Evolutionary conservation across 37 sponge, comb jelly and placozoan species (phyloP), one percentile per base, ranked within the genome.

Genomic region (Chondrilla cf. caribensis): DNA sequence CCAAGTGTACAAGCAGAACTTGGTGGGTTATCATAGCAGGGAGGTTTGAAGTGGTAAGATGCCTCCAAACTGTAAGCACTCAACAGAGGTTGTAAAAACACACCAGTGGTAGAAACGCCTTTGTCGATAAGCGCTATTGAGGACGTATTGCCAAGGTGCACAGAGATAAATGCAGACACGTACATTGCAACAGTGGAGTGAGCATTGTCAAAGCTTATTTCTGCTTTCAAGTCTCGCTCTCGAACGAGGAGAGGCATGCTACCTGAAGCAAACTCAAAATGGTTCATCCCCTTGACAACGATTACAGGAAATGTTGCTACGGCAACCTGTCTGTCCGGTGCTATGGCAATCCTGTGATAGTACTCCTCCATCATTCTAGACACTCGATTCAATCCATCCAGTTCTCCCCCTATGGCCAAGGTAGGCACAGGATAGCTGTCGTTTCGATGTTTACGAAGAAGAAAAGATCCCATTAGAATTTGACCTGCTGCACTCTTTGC

Each of bases 311-410:
- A 94, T 22, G 14, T 58, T 37, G n/a, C 18, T 17, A 75, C 38
- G n/a, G 82, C 75, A 21, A 14, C 62, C 4, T 79, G 18, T 35
- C 24, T 22, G 31, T 44, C 44, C 4, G 33, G 21, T 37, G 58
- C 80, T 5, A 17, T 33, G 18, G 77, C 37, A 18, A 93, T 80
- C 0, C 84, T 71, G 39, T 89, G 89, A 55, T 83, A 85, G 60
- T 88, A 94, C 29, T 84, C 83, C 41, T 91, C 95, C 91, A 88
- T 88, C 0, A 90, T 67, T 14, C 95, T 77, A 21, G 95, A 86
- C 35, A 94, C 84, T n/a, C 91, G 84, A 47, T 58, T 57, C 41
- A 94, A 59, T 3, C 95, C 95, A 58, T 94, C 95, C 55, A 91
- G 79, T 51, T 94, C 95, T 17, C 95, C 95, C 5, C 95, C 85